These are phyloP conservation scores for Haliclystus octoradiatus DNA, from an alignment of 30 jellyfish, hydroid and myxozoan genomes.

Conservation along the genomic window DNA sequence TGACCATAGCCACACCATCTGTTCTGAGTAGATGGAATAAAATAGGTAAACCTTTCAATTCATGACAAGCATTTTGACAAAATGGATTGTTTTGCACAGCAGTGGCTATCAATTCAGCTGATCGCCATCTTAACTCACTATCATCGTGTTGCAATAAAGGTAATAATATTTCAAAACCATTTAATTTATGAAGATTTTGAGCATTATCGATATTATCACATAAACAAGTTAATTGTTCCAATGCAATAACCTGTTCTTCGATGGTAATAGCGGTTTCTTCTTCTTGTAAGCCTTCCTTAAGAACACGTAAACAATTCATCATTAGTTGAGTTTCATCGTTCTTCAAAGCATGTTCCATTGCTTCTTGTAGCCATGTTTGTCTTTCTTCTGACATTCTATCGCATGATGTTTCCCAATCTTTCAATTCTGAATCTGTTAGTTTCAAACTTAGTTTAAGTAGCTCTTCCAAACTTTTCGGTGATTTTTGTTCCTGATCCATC, in stretches of 20 bases:
- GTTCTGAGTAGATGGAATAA: slow-evolving; percentile 13
- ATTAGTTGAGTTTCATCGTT: slow-evolving; percentile 37
- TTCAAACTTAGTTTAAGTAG: slow-evolving; percentile 42
- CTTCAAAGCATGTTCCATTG: slow-evolving; percentile 34
- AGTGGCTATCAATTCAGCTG: slow-evolving; percentile 74
- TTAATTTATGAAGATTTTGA: slow-evolving; percentile 36
- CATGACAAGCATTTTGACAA: slow-evolving; percentile 48
- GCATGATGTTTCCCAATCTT: slow-evolving; percentile 22
- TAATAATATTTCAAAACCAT: slow-evolving; percentile 40
- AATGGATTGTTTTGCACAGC: slow-evolving; percentile 62
- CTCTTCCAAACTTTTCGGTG: slow-evolving; percentile 20
- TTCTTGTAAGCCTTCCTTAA: background rate
- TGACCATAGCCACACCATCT: slow-evolving; percentile 45
- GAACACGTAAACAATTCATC: slow-evolving; percentile 20
- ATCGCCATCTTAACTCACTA: slow-evolving; percentile 58
- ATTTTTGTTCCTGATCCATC: too few species aligned
- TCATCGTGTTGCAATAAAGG: slow-evolving; percentile 28
- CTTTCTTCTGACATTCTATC: slow-evolving; percentile 53
- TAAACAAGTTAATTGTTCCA: slow-evolving; percentile 29
- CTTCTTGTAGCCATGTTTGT: slow-evolving; percentile 44
- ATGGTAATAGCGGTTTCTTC: slow-evolving; percentile 21
- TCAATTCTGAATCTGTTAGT: slow-evolving; percentile 51
- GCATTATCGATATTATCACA: slow-evolving; percentile 57
- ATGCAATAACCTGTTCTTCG: slow-evolving; percentile 19
- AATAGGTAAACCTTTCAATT: slow-evolving; percentile 15